A percentile compares a stretch with the other conserved stretches of the same genome.
These are phyloP conservation scores for Tupaia chinensis DNA, from an alignment of 2,113 vertebrate species.

Conservation along the genomic window DNA sequence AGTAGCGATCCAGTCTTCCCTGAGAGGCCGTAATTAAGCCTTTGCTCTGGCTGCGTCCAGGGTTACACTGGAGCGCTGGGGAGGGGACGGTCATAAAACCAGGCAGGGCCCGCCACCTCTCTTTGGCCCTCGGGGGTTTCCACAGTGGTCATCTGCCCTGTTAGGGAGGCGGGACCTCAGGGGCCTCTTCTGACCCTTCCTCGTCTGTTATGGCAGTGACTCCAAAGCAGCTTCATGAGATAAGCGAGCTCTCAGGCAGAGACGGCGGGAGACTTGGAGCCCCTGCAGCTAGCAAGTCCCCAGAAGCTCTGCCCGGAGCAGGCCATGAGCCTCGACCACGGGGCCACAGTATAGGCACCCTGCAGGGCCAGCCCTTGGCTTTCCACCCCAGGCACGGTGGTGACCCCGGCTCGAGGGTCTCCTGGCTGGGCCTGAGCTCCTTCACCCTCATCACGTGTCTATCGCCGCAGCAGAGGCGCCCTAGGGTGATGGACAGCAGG, in stretches of 20 bases:
- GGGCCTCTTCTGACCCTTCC: background rate
- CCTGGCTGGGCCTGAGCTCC: no score
- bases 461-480: no score
- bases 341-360: no score
- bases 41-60: background rate
- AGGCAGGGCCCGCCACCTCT: rapidly evolving
- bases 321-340: no score
- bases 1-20: constrained; percentile 52
- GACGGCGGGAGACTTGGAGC: rapidly evolving
- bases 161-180: rapidly evolving
- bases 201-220: background rate
- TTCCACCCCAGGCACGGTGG: no score
- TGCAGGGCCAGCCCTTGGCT: no score
- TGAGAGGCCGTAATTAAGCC: constrained; percentile 58
- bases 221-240: background rate
- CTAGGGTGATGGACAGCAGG: no score
- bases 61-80: no score
- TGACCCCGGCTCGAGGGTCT: no score
- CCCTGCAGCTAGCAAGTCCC: rapidly evolving
- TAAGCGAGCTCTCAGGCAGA: background rate
- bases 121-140: rapidly evolving
- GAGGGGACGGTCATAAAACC: no score
- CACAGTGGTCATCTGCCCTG: background rate
- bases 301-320: no score
- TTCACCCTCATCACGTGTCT: no score